Evolutionary conservation across 1,140 invertebrate species (phyloP).

Genomic region (Magallana gigas): DNA sequence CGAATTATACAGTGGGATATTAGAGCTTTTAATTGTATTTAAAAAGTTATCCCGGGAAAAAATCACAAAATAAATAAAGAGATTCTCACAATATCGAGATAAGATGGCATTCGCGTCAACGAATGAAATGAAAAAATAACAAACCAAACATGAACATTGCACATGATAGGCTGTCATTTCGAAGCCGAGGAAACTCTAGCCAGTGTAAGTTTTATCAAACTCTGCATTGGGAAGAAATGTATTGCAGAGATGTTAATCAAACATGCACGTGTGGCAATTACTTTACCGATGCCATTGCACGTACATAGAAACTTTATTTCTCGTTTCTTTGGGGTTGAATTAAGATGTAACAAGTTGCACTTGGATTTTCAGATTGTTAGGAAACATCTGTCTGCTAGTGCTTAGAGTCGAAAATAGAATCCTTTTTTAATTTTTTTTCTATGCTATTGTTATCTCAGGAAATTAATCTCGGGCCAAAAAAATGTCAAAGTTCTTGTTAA

Average conservation of each 20-base stretch:
- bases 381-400: slow-evolving; percentile 4
- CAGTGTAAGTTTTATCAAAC: slow-evolving; percentile 5
- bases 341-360: slow-evolving; percentile 30
- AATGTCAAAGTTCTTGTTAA: background rate
- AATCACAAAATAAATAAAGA: slow-evolving; percentile 35
- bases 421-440: background rate
- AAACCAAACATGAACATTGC: slow-evolving; percentile 24
- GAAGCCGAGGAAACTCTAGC: background rate
- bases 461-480: slow-evolving; percentile 19
- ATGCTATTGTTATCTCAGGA: background rate
- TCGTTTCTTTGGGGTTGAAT: slow-evolving; percentile 18
- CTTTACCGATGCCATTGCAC: slow-evolving; percentile 19
- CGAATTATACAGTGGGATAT: slow-evolving; percentile 12
- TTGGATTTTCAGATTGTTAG: background rate
- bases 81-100: slow-evolving; percentile 23
- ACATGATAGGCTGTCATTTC: slow-evolving; percentile 29
- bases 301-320: slow-evolving; percentile 22
- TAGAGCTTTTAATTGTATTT: slow-evolving; percentile 38
- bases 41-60: slow-evolving; percentile 36
- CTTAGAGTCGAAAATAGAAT: slow-evolving; percentile 21
- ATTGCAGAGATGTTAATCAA: slow-evolving; percentile 5
- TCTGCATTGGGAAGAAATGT: background rate
- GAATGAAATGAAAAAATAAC: slow-evolving; percentile 34
- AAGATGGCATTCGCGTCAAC: slow-evolving; percentile 29
- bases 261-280: slow-evolving; percentile 18